These are phyloP conservation scores for Strigops habroptila DNA, from an alignment of 2,113 vertebrate species.

Conservation along the genomic window DNA sequence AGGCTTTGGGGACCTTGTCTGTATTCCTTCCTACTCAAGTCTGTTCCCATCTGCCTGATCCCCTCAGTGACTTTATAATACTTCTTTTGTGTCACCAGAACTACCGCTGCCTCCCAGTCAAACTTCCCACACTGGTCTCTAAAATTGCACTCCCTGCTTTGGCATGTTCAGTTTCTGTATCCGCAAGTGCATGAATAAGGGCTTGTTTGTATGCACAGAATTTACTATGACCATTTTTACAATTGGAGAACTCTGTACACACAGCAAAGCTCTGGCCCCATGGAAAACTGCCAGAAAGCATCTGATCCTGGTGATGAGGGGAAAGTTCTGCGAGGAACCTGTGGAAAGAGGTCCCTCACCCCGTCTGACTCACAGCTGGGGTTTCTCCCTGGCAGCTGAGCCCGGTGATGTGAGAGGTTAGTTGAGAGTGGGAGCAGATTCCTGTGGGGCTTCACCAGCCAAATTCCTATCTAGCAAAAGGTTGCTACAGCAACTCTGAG, in stretches of 20 bases:
- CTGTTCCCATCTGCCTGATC: conserved; percentile 62
- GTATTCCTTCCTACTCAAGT: conserved; percentile 61
- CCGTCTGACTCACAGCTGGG: neutral
- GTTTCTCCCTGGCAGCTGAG: conserved; percentile 43
- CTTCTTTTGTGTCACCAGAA: conserved; percentile 56
- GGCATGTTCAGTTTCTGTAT: neutral
- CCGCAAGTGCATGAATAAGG: neutral
- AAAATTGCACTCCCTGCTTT: neutral
- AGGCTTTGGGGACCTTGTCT: conserved; percentile 55
- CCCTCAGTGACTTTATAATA: conserved; percentile 45
- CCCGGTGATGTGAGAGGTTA: conserved; percentile 50
- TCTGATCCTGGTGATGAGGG: neutral
- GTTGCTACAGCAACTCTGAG: conserved; percentile 63
- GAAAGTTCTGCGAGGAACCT: conserved; percentile 3
- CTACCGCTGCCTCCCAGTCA: conserved; percentile 29
- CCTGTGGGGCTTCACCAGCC: conserved; percentile 52
- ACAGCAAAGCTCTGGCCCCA: neutral
- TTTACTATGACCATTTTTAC: conserved; percentile 4
- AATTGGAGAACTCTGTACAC: neutral
- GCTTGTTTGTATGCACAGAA: neutral
- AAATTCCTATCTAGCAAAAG: conserved; percentile 56
- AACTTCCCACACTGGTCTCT: conserved; percentile 25
- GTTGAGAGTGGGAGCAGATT: conserved; percentile 45
- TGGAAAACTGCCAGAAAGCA: neutral
- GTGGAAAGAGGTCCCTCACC: neutral